Evolutionary conservation across 35 echinoderm and acorn worm species (phyloP), one percentile per base, ranked within the genome.

Genomic region (Hemicentrotus pulcherrimus): DNA sequence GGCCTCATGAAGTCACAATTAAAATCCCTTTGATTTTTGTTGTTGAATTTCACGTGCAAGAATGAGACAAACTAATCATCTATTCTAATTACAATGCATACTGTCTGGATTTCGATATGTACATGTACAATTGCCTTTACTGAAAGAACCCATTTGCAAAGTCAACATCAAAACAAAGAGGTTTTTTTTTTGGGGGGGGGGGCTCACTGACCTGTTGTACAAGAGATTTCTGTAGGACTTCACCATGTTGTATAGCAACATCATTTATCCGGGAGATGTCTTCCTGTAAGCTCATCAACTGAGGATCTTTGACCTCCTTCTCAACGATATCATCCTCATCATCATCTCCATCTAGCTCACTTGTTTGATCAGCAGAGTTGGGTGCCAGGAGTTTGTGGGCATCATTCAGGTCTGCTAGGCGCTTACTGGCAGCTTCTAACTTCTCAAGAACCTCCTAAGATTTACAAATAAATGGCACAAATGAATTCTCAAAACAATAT

Each of bases 131-230:
- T 55, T 14, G 6, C 10, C 50, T 15, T 55, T 2, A 55, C 2
- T 55, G 50, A 55, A 55, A 55, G 50, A 55, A 10, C 50, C 10
- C 1, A 41, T 41, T 41, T 41, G 35, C 35, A 41, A 1, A 41
- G 35, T 41, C 35, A 41, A 41, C 35, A 41, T 41, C 35, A 41
- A 41, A 41, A 41, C 35, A 41, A 41, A 3, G 35, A 41, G 35
- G 0, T 41, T 41, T 41, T 41, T 41, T 41, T 41, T 41, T 41
- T 41, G 18, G 24, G 28, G 24, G 5, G 19, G 7, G 22, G 28
- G 65, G 22, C 19, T 18, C 41, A 94, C 94, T 94, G 52, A 96
- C 98, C 96, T 99, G 95, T 90, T 97, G 98, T 46, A 97, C 46
- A 18, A 97, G 95, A 65, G 95, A 95, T 32, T 97, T 86, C 94